Evolutionary conservation across 35 echinoderm and acorn worm species (phyloP).

Genomic region (Stichopus chloronotus): DNA sequence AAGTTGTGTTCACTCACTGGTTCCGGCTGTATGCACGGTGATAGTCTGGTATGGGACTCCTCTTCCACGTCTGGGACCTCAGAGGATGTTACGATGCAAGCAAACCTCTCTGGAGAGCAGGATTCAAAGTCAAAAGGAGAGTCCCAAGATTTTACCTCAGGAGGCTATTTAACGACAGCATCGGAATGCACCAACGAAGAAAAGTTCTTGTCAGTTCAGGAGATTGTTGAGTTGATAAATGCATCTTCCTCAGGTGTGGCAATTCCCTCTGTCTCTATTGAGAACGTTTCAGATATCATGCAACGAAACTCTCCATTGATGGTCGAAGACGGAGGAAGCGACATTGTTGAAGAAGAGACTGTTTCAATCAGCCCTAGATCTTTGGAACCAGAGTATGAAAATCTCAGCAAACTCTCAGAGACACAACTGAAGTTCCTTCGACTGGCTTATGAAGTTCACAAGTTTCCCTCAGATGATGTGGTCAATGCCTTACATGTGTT

Average conservation of each 20-base stretch:
- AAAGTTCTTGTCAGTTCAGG: neutral
- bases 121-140: too few relatives aligned
- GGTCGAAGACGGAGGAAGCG: too few relatives aligned
- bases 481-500: constrained; percentile 14
- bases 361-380: too few relatives aligned
- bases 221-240: neutral
- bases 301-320: too few relatives aligned
- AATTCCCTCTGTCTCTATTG: neutral
- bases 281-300: neutral
- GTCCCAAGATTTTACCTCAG: neutral
- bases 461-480: neutral
- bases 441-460: constrained; percentile 5
- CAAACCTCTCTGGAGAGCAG: too few relatives aligned
- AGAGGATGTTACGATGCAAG: too few relatives aligned
- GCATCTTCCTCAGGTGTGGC: neutral
- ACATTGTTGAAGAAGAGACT: too few relatives aligned
- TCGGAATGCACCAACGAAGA: neutral
- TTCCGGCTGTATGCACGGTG: neutral
- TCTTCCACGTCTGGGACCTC: neutral
- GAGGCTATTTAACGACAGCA: neutral
- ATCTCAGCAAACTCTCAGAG: neutral
- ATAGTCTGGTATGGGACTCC: neutral
- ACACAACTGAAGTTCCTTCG: neutral
- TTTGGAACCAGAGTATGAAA: too few relatives aligned
- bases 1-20: too few relatives aligned